Percentiles rank a stretch among this genome's conserved stretches.
Conservation (phyloP, 2,113 vertebrate species). For the Crotophaga sulcirostris region DNA sequence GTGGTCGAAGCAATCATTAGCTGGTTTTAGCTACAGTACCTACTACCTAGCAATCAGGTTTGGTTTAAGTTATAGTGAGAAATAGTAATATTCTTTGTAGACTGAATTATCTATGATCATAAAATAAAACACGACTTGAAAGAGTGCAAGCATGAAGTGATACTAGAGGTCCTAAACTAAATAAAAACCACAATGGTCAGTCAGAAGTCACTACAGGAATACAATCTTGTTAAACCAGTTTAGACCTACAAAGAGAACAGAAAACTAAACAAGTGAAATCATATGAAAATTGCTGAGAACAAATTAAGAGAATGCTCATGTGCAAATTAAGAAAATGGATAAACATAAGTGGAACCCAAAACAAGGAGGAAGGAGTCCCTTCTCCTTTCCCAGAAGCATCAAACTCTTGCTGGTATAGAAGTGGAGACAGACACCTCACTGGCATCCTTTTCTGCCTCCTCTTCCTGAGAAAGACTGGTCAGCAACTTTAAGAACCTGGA, state of each 20-base stretch:
- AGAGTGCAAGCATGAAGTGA: background rate
- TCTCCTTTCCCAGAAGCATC: background rate
- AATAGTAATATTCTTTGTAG: background rate
- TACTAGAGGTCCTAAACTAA: background rate
- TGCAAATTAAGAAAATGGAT: background rate
- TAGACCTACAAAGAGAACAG: background rate
- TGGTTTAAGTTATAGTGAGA: background rate
- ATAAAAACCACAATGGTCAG: background rate
- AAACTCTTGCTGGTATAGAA: background rate
- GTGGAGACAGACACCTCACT: background rate
- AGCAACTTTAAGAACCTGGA: background rate
- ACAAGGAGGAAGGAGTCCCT: background rate
- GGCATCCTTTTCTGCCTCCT: background rate
- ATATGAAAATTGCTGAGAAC: background rate
- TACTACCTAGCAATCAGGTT: background rate
- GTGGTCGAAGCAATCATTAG: background rate
- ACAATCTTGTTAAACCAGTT: background rate
- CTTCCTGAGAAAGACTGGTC: background rate
- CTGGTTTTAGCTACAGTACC: background rate
- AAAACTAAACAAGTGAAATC: background rate
- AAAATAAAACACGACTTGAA: background rate
- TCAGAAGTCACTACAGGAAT: background rate
- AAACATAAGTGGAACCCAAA: background rate
- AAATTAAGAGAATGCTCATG: background rate
- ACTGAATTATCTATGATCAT: background rate